Conservation (phyloP, 2,888 invertebrate species). For the Nymphalis c-album region DNA sequence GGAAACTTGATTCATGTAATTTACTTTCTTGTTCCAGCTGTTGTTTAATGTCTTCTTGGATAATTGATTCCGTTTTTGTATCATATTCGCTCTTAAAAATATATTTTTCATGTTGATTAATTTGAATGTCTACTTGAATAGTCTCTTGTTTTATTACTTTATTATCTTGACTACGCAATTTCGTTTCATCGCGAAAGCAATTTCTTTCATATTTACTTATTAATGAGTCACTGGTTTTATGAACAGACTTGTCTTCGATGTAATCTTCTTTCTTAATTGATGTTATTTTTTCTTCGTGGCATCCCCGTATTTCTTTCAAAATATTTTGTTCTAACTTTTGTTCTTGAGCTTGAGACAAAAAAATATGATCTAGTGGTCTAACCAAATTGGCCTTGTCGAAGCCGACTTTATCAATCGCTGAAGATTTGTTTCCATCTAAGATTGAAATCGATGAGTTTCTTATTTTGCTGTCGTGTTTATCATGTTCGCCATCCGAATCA, state of each 20-base stretch:
- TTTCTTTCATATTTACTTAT: conserved; percentile 34
- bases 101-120: conserved; percentile 35
- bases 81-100: conserved; percentile 46
- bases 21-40: conserved; percentile 50
- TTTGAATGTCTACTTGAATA: conserved; percentile 25
- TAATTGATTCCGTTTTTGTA: conserved; percentile 51
- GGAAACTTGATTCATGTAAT: conserved; percentile 40
- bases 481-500: conserved; percentile 45
- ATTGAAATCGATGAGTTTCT: conserved; percentile 37
- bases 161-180: conserved; percentile 27
- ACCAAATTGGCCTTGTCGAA: conserved; percentile 29
- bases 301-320: conserved; percentile 27
- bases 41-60: conserved; percentile 49
- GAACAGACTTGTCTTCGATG: conserved; percentile 30
- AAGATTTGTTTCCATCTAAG: conserved; percentile 44
- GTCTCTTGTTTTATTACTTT: conserved; percentile 36
- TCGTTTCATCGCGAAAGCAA: conserved; percentile 30
- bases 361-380: conserved; percentile 31
- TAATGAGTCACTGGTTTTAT: conserved; percentile 30
- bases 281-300: conserved; percentile 28
- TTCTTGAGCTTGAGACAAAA: conserved; percentile 27
- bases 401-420: conserved; percentile 37
- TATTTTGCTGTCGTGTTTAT: conserved; percentile 51
- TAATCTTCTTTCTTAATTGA: conserved; percentile 31
- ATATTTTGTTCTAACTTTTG: conserved; percentile 18